Conservation (phyloP, 2,888 invertebrate species). For the Bugula neritina region DNA sequence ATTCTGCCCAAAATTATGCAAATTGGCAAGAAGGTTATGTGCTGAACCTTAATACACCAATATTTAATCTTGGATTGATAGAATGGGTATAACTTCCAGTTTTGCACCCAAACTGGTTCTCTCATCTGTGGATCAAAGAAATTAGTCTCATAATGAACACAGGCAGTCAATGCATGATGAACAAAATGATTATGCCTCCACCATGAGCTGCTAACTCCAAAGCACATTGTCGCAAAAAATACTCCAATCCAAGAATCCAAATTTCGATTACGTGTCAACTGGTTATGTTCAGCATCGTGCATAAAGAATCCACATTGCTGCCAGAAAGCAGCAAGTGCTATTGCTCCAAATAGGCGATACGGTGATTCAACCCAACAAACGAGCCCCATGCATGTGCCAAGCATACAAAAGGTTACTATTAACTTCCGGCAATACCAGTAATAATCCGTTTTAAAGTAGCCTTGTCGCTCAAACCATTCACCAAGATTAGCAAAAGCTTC, state of each 20-base stretch:
- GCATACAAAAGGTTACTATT: slow-evolving; percentile 25
- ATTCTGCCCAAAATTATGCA: slow-evolving; percentile 29
- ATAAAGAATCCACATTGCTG: slow-evolving; percentile 31
- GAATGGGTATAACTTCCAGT: slow-evolving; percentile 30
- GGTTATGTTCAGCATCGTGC: slow-evolving; percentile 31
- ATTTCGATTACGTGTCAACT: slow-evolving; percentile 26
- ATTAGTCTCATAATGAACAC: slow-evolving; percentile 28
- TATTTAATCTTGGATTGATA: slow-evolving; percentile 14
- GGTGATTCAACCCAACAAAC: not conserved
- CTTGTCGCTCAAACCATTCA: slow-evolving; percentile 26
- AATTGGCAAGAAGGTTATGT: slow-evolving; percentile 29
- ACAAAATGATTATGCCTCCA: slow-evolving; percentile 30
- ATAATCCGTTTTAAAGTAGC: slow-evolving; percentile 29
- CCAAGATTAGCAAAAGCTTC: slow-evolving; percentile 27
- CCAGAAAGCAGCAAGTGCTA: slow-evolving; percentile 29
- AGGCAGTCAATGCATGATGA: slow-evolving; percentile 24
- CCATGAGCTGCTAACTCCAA: slow-evolving; percentile 29
- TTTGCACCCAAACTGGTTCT: slow-evolving; percentile 30
- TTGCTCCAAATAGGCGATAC: slow-evolving; percentile 26
- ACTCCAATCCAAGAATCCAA: slow-evolving; percentile 28
- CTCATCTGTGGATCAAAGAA: slow-evolving; percentile 31
- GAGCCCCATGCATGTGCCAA: slow-evolving; percentile 5
- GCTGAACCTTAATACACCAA: slow-evolving; percentile 29
- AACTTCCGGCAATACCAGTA: slow-evolving; percentile 29
- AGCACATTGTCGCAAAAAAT: slow-evolving; percentile 28